These are phyloP conservation scores for Teleogryllus occipitalis DNA, from an alignment of 1,140 invertebrate species.

Conservation along the genomic window DNA sequence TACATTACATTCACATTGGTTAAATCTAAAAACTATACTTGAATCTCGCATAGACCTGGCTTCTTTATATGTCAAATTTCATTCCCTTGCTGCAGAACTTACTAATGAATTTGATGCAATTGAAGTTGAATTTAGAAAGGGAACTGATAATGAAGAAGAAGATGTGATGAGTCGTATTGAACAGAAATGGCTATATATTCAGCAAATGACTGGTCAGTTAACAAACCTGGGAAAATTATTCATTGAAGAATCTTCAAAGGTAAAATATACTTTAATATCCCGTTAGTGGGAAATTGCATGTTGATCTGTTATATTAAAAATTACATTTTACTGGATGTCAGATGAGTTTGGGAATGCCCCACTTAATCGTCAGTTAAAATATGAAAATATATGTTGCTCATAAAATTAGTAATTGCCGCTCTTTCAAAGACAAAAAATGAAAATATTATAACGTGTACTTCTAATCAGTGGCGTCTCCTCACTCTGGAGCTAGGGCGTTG, in stretches of 20 bases:
- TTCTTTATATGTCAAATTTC: slow-evolving; percentile 63
- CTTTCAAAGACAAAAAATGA: no score
- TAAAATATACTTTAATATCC: not conserved
- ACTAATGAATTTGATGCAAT: slow-evolving; percentile 56
- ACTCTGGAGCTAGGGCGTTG: no score
- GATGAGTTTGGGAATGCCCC: no score
- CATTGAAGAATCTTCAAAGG: slow-evolving; percentile 50
- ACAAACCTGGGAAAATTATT: slow-evolving; percentile 57
- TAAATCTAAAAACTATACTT: slow-evolving; percentile 34
- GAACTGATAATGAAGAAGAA: slow-evolving; percentile 40
- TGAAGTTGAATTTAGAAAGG: slow-evolving; percentile 45
- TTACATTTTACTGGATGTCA: no score
- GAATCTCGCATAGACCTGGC: slow-evolving; percentile 50
- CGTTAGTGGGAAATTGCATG: not conserved
- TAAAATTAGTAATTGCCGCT: no score
- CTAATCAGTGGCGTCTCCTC: no score
- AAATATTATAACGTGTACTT: no score
- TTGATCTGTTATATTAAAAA: no score
- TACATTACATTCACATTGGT: slow-evolving; percentile 32
- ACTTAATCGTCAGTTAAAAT: no score
- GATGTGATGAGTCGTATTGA: slow-evolving; percentile 45
- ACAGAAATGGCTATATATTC: slow-evolving; percentile 51
- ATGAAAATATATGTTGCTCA: no score
- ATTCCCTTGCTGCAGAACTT: slow-evolving; percentile 56
- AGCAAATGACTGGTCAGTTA: slow-evolving; percentile 49